These are phyloP conservation scores for Glaucidium brasilianum DNA, from an alignment of 2,113 vertebrate species.

Conservation along the genomic window DNA sequence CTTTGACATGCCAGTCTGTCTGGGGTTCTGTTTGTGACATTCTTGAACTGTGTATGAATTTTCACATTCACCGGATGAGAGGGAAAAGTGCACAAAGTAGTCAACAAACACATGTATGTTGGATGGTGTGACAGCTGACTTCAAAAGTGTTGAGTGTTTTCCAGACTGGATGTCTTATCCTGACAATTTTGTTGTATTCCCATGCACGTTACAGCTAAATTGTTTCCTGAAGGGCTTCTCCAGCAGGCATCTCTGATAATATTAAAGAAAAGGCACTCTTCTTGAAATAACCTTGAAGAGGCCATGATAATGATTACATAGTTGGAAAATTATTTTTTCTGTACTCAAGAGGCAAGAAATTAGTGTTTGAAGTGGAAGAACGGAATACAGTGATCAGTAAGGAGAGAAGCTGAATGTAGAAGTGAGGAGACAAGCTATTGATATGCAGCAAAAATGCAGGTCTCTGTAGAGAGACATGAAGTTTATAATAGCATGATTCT, in stretches of 20 bases:
- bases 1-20: background rate
- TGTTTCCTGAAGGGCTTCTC: background rate
- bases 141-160: background rate
- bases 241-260: background rate
- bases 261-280: background rate
- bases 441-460: background rate
- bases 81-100: background rate
- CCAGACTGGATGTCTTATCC: background rate
- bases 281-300: background rate
- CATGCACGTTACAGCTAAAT: background rate
- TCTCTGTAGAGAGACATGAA: background rate
- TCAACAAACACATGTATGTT: background rate
- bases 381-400: background rate
- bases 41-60: background rate
- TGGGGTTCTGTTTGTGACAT: background rate
- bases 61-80: background rate
- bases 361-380: background rate
- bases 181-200: background rate
- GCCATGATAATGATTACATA: background rate
- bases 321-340: background rate
- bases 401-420: background rate
- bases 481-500: background rate
- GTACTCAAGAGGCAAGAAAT: background rate
- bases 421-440: background rate
- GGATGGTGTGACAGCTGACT: background rate